Base-by-base conservation (phyloP, 2,888 invertebrate species). In the Volucella inflata region DNA sequence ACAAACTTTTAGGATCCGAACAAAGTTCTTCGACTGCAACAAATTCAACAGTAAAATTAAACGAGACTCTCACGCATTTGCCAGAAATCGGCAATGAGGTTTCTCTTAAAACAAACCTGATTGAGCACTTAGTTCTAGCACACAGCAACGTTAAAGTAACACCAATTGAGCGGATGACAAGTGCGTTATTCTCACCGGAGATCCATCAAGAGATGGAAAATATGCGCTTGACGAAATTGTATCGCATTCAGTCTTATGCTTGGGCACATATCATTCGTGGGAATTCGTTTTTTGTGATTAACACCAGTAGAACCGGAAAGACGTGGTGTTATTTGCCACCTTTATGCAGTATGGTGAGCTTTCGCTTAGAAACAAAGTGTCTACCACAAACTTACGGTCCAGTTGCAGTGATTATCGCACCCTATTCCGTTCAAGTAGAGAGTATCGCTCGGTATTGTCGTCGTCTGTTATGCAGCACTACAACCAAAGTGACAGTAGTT, bases 221-320 rank as follows among this genome's bases (percentile, higher is more conserved):
- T 51, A 89, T 89, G 89, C 88, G 89, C 14, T 78, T 90, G n/a
- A 89, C 87, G 8, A 88, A 90, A 85, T 84, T 90, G 30, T 90
- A 89, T 84, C 89, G 90, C 9, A 89, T 96, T 40, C 96, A 97
- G 89, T 93, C 94, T 0, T 95, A 95, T 68, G 93, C 94, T 0
- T 97, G 96, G 96, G 94, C 95, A 0, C 94, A 95, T 2, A 93
- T 96, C 55, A 91, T 94, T 51, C 93, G 95, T 46, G 95, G 95
- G 0, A 93, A 94, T 60, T 95, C 95, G 85, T 91, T 95, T 0
- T 93, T 95, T 65, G 93, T 95, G 80, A 92, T 97, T 1, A 94
- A 95, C 80, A 93, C 94, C 0, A 89, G 92, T 0, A 91, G 91
- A 12, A 93, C 94, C 67, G 96, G 96, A 0, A 96, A 96, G 92